Base-by-base conservation (phyloP, 2,113 vertebrate genomes). In the Chamaetylas fuelleborni region DNA sequence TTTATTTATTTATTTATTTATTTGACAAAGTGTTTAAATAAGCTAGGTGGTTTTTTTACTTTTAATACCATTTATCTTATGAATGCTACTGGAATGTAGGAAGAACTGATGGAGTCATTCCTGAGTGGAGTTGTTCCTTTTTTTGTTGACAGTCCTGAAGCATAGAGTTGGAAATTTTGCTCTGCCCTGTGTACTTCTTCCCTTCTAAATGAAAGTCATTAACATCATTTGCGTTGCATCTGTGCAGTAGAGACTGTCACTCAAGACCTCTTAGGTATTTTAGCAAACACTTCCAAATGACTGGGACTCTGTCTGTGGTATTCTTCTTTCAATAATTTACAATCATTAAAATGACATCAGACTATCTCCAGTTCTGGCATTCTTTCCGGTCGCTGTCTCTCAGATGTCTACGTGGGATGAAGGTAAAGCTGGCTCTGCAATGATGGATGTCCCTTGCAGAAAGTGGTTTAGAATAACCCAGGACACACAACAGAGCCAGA, bases 391-490 rank as follows among this genome's bases (percentile, higher is more conserved):
- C 1, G 0, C 80, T 95, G 80, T 95, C 86, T 95, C 57, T 96
- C 82, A 84, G 56, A 88, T 88, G 92, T 81, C 92, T 95, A 48
- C 31, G 61, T 86, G 80, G 94, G 69, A 92, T 86, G 94, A 94
- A 93, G 95, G 93, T 84, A 94, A 93, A 95, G 42, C 73, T 88
- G 88, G 45, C 31, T 84, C 82, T 92, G 77, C 51, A 93, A 81
- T 96, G 95, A 97, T 97, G 90, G 90, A 96, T 96, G 93, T 88
- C 61, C 43, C 65, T 93, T 79, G 69, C 72, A 91, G 86, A 95
- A 94, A 93, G 91, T 83, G 70, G 87, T 95, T 97, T 62, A 73
- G 85, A 82, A 53, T 67, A 84, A 93, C n/a, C 54, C 86, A 67
- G 70, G 77, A 73, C 50, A 67, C 84, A 83, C 56, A 90, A 78